Evolutionary conservation across 1,140 invertebrate genomes (phyloP).

Genomic region (Aphelenchoides fujianensis): DNA sequence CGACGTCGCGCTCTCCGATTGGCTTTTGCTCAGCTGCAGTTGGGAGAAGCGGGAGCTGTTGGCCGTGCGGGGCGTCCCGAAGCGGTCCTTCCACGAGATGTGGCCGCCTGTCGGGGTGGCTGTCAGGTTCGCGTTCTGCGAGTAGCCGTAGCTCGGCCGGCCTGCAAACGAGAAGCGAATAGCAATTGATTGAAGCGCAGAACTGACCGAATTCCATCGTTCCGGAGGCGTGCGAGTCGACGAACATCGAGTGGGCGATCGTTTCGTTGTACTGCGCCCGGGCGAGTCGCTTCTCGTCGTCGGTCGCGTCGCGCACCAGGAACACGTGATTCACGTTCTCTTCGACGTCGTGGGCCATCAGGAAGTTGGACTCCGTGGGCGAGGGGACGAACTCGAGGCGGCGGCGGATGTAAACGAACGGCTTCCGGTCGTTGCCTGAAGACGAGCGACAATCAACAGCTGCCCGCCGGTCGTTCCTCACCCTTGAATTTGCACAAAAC

Average conservation of each 20-base stretch:
- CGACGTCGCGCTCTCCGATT: background rate
- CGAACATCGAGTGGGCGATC: background rate
- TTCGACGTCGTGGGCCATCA: constrained; percentile 3
- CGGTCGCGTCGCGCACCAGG: background rate
- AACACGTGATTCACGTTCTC: constrained; percentile 10
- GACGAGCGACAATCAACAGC: background rate
- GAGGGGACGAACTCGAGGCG: background rate
- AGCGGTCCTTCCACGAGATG: background rate
- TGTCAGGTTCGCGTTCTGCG: background rate
- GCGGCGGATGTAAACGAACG: constrained; percentile 5
- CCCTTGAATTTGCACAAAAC: constrained; percentile 13
- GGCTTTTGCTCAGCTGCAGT: background rate
- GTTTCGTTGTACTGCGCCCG: background rate
- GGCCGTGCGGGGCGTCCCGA: background rate
- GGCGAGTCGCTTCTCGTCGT: constrained; percentile 9
- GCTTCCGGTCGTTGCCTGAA: background rate
- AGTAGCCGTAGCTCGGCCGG: background rate
- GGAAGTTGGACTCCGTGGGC: background rate
- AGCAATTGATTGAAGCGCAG: no score
- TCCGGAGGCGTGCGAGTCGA: no score
- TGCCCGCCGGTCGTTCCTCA: no score
- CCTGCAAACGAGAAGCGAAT: background rate
- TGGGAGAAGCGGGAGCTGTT: background rate
- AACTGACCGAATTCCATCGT: no score
- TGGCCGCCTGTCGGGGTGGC: background rate